phyloP scores from a whole-genome alignment of 1,140 invertebrate species.

The Octopus sinensis region DNA sequence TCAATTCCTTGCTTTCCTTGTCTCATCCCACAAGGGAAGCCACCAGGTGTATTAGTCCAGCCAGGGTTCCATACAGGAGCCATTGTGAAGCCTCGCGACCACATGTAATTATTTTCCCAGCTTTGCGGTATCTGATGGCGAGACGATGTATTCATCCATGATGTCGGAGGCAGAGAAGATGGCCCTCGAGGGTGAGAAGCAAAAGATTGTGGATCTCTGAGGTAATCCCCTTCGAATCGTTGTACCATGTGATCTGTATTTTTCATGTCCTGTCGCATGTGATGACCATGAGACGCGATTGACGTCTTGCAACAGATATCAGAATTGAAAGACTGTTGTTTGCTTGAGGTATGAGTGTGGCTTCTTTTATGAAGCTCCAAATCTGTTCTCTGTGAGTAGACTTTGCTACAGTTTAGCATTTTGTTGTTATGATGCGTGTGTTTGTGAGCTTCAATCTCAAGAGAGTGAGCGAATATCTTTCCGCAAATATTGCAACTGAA shows the following conservation, averaged over 20 bases:
- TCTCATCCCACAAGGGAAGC: not conserved
- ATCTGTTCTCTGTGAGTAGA: constrained; percentile 60
- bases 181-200: not conserved
- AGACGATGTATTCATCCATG: not conserved
- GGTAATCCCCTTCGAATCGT: not conserved
- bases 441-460: not conserved
- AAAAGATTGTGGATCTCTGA: not conserved
- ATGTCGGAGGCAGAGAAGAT: not conserved
- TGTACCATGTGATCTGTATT: not conserved
- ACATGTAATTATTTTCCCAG: constrained; percentile 1
- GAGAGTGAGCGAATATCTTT: not conserved
- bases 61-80: not conserved
- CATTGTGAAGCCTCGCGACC: not conserved
- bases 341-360: not conserved
- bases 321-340: not conserved
- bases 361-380: not conserved
- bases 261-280: not conserved
- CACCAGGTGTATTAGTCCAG: not conserved
- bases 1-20: not conserved
- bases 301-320: not conserved
- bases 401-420: constrained; percentile 45
- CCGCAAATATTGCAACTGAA: not conserved
- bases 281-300: not conserved
- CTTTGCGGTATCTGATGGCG: not conserved
- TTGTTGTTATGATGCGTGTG: not conserved